A percentile compares a stretch with the other conserved stretches of the same genome.
phyloP scores from a whole-genome alignment of 2,888 invertebrate genomes.

The Diogma glabrata region DNA sequence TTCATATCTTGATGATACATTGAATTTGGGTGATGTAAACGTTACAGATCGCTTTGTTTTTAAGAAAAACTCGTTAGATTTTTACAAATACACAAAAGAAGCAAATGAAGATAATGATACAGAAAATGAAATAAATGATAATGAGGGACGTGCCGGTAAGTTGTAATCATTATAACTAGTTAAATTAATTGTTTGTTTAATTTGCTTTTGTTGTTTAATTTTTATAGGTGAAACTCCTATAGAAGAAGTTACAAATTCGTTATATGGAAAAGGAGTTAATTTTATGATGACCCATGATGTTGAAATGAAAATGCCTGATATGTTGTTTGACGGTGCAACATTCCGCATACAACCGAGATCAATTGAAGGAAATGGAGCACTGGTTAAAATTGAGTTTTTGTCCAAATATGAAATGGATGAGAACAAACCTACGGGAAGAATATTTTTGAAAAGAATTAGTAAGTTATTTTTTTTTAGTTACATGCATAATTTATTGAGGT shows the following conservation, averaged over 20 bases:
- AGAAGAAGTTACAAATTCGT: slow-evolving; percentile 60
- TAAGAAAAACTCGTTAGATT: slow-evolving; percentile 49
- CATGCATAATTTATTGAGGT: too few species aligned
- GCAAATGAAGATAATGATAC: slow-evolving; percentile 34
- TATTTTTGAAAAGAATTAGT: slow-evolving; percentile 61
- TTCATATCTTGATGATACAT: slow-evolving; percentile 54
- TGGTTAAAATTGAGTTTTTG: slow-evolving; percentile 60
- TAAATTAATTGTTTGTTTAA: neutral
- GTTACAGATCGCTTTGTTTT: slow-evolving; percentile 53
- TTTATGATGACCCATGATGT: slow-evolving; percentile 70
- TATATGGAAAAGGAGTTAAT: slow-evolving; percentile 57
- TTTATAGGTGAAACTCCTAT: slow-evolving; percentile 46
- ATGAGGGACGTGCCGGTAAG: slow-evolving; percentile 26
- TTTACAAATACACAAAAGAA: slow-evolving; percentile 43
- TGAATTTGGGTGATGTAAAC: slow-evolving; percentile 53
- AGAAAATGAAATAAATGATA: slow-evolving; percentile 24
- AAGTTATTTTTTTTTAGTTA: slow-evolving; percentile 30
- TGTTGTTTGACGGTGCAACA: slow-evolving; percentile 60
- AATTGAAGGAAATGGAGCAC: slow-evolving; percentile 58
- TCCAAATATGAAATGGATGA: slow-evolving; percentile 38
- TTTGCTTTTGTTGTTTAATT: neutral
- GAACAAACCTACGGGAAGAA: slow-evolving; percentile 42
- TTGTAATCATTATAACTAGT: neutral
- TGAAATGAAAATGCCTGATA: slow-evolving; percentile 57
- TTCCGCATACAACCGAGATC: slow-evolving; percentile 62